Evolutionary conservation across 2,888 invertebrate genomes (phyloP), one percentile per base, ranked within the genome.

Genomic region (Noctua pronuba): DNA sequence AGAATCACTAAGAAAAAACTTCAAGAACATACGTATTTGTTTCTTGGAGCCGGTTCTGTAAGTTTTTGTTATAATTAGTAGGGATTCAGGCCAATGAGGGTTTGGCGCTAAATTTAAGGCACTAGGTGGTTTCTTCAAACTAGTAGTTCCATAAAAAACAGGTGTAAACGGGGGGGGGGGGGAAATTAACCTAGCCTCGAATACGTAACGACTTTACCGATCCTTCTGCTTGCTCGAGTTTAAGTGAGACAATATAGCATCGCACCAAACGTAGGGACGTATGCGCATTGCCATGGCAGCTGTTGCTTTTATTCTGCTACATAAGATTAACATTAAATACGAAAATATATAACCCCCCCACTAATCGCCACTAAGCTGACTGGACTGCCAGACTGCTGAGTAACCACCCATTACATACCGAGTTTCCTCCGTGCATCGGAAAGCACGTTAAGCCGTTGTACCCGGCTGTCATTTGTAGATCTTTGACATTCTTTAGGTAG

Each of bases 41-140:
- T 99, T 95, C 97, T 98, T 80, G 99, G 98, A 44, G 98, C 98
- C 83, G 98, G 98, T 72, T 98, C 97, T 90, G 97, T 97, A 77
- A 92, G 93, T 92, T 68, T 67, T 13, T 58, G 4, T n/a, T 46
- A 18, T 68, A 52, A 5, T 18, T 74, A 38, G 18, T 7, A 35
- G 21, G 35, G 31, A 35, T 72, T 35, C 18, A 38, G 58, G 13
- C 28, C 13, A 70, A 70, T 0, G 38, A 62, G n/a, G n/a, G 64
- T 16, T 41, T 28, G 38, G 16, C 5, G 16, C 28, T 5, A n/a
- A 5, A 18, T 35, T 5, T 68, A 16, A 69, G 49, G 24, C 24
- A 24, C 24, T 10, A 31, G 24, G 31, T 4, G 24, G 24, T 24
- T 35, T 31, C 31, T 60, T 21, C 13, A 31, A 31, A 18, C 3